Evolutionary conservation across 2,113 vertebrate genomes (phyloP).

Genomic region (Trematocara zebra): DNA sequence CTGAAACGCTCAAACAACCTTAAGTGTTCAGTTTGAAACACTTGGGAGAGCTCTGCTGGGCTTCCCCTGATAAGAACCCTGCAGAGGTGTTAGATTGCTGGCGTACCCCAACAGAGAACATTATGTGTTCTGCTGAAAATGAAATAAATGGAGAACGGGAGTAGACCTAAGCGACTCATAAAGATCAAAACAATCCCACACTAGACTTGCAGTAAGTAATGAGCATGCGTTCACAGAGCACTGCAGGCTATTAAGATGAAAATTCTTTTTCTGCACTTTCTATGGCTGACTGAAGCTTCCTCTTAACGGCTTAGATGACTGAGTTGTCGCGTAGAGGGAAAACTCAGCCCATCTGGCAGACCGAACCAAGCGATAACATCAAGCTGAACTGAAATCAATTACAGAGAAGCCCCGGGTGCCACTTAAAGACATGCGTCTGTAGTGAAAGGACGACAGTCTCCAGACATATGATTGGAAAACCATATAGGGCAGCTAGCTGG

Average conservation of each 20-base stretch:
- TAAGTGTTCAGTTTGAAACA: background rate
- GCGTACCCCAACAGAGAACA: conserved; percentile 11
- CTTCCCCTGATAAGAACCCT: background rate
- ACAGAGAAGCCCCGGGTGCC: background rate
- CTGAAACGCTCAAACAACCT: background rate
- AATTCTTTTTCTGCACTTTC: background rate
- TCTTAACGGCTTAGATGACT: background rate
- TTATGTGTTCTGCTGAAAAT: background rate
- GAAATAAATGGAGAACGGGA: background rate
- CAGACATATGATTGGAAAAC: background rate
- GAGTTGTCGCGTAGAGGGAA: background rate
- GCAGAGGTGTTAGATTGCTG: background rate
- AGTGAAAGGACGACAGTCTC: background rate
- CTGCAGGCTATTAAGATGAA: background rate
- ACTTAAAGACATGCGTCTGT: conserved; percentile 5
- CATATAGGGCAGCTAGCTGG: background rate
- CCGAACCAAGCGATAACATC: conserved; percentile 8
- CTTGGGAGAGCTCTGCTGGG: background rate
- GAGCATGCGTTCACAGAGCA: background rate
- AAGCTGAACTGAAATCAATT: conserved; percentile 2
- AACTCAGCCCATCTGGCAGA: conserved; percentile 11
- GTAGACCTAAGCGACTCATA: background rate
- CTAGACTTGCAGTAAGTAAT: background rate
- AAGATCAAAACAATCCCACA: background rate
- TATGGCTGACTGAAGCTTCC: background rate